Evolutionary conservation across 2,113 vertebrate species (phyloP).

Genomic region (Pterocles orientalis): DNA sequence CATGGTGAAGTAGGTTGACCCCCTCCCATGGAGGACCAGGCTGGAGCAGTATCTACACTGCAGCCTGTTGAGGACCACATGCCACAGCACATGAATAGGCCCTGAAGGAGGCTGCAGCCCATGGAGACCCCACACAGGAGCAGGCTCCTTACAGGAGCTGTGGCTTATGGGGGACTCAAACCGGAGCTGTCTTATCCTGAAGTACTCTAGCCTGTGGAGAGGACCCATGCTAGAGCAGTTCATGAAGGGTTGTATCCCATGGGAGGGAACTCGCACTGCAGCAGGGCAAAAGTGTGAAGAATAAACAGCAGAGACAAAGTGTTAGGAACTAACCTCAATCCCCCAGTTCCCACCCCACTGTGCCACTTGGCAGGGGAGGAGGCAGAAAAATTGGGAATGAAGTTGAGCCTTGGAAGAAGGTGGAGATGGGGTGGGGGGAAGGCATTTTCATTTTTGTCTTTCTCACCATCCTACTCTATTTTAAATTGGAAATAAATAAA

Average conservation of each 20-base stretch:
- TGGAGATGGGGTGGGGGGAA: neutral
- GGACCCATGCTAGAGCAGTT: neutral
- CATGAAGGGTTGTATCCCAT: neutral
- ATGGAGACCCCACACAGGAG: neutral
- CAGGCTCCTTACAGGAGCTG: neutral
- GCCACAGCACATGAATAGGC: neutral
- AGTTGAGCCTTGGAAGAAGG: neutral
- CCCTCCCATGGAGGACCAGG: neutral
- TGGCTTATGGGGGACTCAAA: neutral
- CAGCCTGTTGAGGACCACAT: neutral
- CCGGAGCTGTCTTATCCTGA: neutral
- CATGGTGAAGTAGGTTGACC: neutral
- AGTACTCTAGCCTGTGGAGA: neutral
- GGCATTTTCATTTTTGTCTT: neutral
- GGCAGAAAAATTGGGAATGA: neutral
- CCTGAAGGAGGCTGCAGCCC: neutral
- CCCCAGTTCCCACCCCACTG: neutral
- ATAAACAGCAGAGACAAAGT: neutral
- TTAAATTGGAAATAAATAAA: neutral
- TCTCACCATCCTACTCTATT: neutral
- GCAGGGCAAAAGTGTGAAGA: neutral
- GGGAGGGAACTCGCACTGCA: neutral
- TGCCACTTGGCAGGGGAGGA: neutral
- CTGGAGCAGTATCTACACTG: neutral
- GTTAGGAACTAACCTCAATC: neutral